Percentiles rank a stretch among this genome's conserved stretches.
phyloP scores from a whole-genome alignment of 2,797 vertebrate genomes.

The Microcaecilia unicolor region DNA sequence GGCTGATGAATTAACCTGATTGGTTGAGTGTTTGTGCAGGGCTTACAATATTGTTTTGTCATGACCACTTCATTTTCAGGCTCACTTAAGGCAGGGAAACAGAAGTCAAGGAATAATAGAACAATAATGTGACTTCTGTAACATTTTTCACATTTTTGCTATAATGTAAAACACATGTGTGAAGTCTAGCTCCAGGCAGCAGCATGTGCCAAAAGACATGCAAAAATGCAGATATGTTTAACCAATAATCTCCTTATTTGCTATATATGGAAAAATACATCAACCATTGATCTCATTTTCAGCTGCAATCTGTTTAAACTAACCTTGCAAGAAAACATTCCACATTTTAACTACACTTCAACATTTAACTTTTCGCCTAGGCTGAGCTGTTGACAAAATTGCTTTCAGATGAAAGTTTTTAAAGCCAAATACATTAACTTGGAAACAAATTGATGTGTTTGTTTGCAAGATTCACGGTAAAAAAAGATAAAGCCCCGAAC shows the following conservation, averaged over 20 bases:
- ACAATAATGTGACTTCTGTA: neutral
- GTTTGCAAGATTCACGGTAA: no score
- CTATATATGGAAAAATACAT: neutral
- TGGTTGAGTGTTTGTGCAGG: no score
- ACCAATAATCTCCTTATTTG: neutral
- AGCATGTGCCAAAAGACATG: neutral
- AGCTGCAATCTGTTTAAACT: neutral
- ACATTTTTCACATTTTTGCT: conserved; percentile 1
- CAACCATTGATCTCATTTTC: neutral
- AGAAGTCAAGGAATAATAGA: neutral
- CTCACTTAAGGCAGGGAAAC: no score
- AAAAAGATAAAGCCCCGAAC: no score
- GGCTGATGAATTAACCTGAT: no score
- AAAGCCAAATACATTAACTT: no score
- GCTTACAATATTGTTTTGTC: no score
- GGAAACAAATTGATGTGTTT: no score
- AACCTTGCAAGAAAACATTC: neutral
- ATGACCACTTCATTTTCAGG: no score
- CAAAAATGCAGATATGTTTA: neutral
- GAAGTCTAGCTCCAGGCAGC: neutral
- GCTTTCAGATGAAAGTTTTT: no score
- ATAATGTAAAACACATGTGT: conserved; percentile 5
- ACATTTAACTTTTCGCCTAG: neutral
- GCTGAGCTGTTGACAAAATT: no score
- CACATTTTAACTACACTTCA: neutral